These are phyloP conservation scores for Ascaphus truei DNA, from an alignment of 2,113 vertebrate genomes.

Conservation along the genomic window DNA sequence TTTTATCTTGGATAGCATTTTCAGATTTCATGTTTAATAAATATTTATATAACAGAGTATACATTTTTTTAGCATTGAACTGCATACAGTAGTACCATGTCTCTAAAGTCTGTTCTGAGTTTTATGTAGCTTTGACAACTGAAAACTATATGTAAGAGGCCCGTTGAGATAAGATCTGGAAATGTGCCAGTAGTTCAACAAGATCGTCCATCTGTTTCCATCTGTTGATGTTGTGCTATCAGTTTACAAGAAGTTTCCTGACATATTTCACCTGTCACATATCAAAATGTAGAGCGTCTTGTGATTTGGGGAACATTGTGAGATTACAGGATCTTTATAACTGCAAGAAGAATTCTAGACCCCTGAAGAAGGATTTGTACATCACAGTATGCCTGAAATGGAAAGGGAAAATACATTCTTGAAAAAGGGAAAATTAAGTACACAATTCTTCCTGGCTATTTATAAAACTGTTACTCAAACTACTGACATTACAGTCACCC, in stretches of 20 bases:
- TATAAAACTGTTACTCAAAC: no score
- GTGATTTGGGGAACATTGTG: constrained; percentile 19
- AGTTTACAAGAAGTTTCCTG: constrained; percentile 23
- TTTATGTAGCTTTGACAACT: neutral
- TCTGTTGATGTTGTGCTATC: constrained; percentile 27
- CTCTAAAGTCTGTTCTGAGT: neutral
- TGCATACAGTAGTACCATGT: no score
- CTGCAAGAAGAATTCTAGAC: neutral
- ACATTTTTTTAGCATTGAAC: no score
- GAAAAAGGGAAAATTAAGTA: neutral
- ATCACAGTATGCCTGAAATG: constrained; percentile 14
- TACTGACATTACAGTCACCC: no score
- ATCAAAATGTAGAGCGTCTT: constrained; percentile 5
- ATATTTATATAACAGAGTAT: no score
- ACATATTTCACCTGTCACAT: constrained; percentile 23
- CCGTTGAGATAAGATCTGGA: constrained; percentile 14
- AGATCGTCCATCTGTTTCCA: constrained; percentile 24
- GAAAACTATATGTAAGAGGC: constrained; percentile 9
- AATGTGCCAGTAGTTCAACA: constrained; percentile 21
- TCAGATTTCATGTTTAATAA: no score
- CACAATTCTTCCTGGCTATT: no score
- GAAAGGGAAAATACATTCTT: neutral
- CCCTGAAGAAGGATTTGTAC: constrained; percentile 5
- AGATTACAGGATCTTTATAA: constrained; percentile 16
- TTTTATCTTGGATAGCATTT: no score